Conservation (phyloP, 2,888 invertebrate genomes). For the Anticlea derivata region DNA sequence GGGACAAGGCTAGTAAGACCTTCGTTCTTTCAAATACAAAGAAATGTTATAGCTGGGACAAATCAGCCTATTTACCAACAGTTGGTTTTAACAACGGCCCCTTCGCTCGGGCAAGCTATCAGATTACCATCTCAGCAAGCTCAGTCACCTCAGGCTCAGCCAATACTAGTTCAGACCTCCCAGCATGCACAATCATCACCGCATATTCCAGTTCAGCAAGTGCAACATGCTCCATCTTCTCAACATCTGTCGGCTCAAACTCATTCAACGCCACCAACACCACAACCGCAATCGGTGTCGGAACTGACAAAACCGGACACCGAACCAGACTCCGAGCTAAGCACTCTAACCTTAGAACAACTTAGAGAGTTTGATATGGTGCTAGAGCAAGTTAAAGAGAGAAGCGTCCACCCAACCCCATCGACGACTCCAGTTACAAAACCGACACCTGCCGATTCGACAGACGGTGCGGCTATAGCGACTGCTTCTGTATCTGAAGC, state of each 20-base stretch:
- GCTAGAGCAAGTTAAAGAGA: conserved; percentile 90
- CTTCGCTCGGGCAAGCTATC: conserved; percentile 72
- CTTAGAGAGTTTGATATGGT: conserved; percentile 92
- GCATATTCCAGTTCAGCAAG: conserved; percentile 27
- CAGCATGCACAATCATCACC: conserved; percentile 18
- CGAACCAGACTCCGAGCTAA: conserved; percentile 84
- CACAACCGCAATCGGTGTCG: conserved; percentile 11
- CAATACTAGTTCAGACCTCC: conserved; percentile 18
- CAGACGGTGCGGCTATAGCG: conserved; percentile 48
- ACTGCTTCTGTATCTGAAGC: conserved; percentile 53
- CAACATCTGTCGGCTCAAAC: conserved; percentile 14
- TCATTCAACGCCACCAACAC: conserved; percentile 23
- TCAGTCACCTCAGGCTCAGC: conserved; percentile 50
- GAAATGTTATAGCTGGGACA: conserved; percentile 84
- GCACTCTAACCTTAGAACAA: conserved; percentile 90
- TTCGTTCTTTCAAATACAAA: conserved; percentile 84
- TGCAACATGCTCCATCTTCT: conserved; percentile 23
- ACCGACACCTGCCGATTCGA: conserved; percentile 56
- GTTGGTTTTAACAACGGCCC: conserved; percentile 75
- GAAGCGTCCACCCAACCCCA: conserved; percentile 84
- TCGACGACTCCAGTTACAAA: conserved; percentile 52
- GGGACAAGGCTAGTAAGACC: conserved; percentile 83
- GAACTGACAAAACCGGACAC: conserved; percentile 12
- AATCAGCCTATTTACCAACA: conserved; percentile 82
- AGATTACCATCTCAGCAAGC: conserved; percentile 65